Base-by-base conservation (phyloP, 2,888 invertebrate genomes). In the Chrysomela aeneicollis region DNA sequence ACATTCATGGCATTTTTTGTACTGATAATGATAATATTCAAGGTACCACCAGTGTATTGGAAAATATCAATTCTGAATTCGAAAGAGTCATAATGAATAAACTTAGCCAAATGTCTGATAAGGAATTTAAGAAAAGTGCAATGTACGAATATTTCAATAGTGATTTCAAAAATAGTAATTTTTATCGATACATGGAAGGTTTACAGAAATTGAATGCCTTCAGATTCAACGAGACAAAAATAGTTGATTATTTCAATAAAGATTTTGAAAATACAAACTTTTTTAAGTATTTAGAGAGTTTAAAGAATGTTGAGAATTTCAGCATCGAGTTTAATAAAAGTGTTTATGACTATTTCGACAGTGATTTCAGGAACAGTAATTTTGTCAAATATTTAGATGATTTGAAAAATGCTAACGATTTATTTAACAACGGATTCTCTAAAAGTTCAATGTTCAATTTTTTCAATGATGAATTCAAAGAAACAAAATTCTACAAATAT, bases 1-100 rank as follows among this genome's bases (percentile, higher is more conserved):
- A 66, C 35, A 55, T 66, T 3, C 55, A 51, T 22, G 65, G 65
- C n/a, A 66, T 66, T 46, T 32, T 59, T 19, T 66, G 65, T 54
- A 12, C 9, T n/a, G 51, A 26, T 6, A 10, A 42, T 2, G 42
- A 21, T 1, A 46, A 46, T 46, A 37, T 18, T 1, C 10, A 35
- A 10, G 9, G 12, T 35, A 6, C 35, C 2, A 12, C 2, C 8
- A 35, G 10, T 10, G 12, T 12, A 9, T 35, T 35, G 12, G 35
- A 35, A 10, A 9, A 53, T 18, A 18, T n/a, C 1, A n/a, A 4
- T 35, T 35, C 55, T 4, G 37, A 50, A 17, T 15, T 51, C 1
- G 60, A 60, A 17, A 37, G 32, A 12, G 10, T 15, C 22, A 21
- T 42, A 9, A 21, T 21, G 10, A n/a, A 19, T 21, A n/a, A 42